phyloP scores from a whole-genome alignment of 2,888 invertebrate genomes.

The Eustalomyia histrio region DNA sequence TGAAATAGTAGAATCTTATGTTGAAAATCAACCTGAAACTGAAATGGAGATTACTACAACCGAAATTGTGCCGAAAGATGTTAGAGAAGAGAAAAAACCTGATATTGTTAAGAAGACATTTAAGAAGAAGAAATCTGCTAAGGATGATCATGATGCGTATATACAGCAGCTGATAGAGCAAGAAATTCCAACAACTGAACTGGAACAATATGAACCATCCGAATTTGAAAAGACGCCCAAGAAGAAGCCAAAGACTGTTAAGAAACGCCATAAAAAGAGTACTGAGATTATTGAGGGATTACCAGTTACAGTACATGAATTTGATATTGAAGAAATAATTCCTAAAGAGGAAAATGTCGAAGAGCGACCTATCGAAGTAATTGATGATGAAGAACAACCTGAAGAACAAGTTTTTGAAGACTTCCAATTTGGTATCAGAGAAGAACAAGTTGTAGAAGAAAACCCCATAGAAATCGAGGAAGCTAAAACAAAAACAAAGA shows the following conservation, averaged over 20 bases:
- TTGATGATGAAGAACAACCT: conserved; percentile 69
- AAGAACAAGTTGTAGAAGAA: conserved; percentile 44
- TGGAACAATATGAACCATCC: conserved; percentile 77
- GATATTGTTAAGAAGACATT: conserved; percentile 66
- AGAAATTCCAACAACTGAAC: conserved; percentile 75
- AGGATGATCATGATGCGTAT: conserved; percentile 73
- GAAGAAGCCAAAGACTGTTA: conserved; percentile 75
- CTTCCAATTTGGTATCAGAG: conserved; percentile 67
- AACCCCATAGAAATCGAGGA: conserved; percentile 63
- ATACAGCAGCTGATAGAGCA: conserved; percentile 75
- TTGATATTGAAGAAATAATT: conserved; percentile 70
- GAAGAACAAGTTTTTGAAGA: conserved; percentile 74
- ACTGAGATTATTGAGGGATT: conserved; percentile 72
- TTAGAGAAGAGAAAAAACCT: conserved; percentile 23
- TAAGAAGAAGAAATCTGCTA: conserved; percentile 73
- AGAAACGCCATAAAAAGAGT: conserved; percentile 77
- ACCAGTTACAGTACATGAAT: conserved; percentile 72
- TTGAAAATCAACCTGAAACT: conserved; percentile 78
- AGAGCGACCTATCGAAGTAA: conserved; percentile 70
- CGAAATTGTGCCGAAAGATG: conserved; percentile 73
- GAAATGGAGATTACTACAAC: conserved; percentile 78
- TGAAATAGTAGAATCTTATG: conserved; percentile 78
- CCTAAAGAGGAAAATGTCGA: conserved; percentile 68
- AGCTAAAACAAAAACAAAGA: conserved; percentile 66
- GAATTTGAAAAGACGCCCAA: conserved; percentile 74